phyloP scores from a whole-genome alignment of 2,113 vertebrate genomes.

The Neotragus moschatus region DNA sequence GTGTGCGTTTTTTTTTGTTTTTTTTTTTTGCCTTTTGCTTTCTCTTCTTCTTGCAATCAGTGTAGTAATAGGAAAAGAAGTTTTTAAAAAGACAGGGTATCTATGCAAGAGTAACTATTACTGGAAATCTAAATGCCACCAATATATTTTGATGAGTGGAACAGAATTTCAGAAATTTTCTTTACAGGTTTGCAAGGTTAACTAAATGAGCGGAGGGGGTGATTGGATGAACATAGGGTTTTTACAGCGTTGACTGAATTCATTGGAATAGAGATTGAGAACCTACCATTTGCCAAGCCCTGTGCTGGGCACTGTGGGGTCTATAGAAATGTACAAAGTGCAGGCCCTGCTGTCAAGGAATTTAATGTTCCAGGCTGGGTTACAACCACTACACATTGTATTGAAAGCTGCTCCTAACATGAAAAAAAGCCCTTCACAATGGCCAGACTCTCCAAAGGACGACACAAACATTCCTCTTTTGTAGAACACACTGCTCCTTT shows the following conservation, averaged over 20 bases:
- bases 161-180: background rate
- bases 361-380: background rate
- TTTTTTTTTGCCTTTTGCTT: background rate
- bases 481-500: background rate
- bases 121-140: background rate
- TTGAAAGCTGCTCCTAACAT: background rate
- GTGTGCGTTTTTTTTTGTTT: background rate
- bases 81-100: background rate
- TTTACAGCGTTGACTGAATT: background rate
- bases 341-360: background rate
- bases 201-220: background rate
- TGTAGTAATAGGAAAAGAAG: background rate
- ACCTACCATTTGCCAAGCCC: background rate
- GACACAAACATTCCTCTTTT: slow-evolving; percentile 31
- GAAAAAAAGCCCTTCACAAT: background rate
- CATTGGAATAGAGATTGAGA: background rate
- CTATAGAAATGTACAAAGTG: background rate
- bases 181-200: background rate
- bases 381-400: background rate
- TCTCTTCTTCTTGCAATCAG: background rate
- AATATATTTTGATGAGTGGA: slow-evolving; percentile 6
- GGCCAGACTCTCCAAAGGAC: slow-evolving; percentile 8
- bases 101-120: background rate
- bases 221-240: background rate
- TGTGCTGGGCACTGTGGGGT: background rate